Percentiles rank a stretch among this genome's conserved stretches.
Conservation (phyloP, 2,888 invertebrate genomes). For the Cheilosia grossa region DNA sequence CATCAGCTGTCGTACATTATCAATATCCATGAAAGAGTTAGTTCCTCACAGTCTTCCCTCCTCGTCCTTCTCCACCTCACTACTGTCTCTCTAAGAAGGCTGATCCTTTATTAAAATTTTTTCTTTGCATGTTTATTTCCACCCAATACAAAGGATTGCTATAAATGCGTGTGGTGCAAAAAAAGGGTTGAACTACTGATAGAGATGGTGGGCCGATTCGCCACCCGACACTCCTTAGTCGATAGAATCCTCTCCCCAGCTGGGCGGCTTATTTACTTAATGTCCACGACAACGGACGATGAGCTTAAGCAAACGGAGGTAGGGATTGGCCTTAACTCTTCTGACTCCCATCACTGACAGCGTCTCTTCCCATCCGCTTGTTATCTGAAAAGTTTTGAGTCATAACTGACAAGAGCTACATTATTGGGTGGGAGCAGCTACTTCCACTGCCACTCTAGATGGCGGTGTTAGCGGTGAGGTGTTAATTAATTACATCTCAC, state of each 20-base stretch:
- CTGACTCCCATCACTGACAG: not conserved
- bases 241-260: not conserved
- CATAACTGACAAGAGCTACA: constrained; percentile 23
- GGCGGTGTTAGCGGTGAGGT: constrained; percentile 65
- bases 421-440: not conserved
- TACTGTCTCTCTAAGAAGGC: constrained; percentile 44
- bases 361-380: not conserved
- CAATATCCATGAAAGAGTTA: constrained; percentile 73
- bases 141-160: constrained; percentile 36
- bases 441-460: not conserved
- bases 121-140: constrained; percentile 35
- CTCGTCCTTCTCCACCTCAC: not conserved
- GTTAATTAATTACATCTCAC: constrained; percentile 71
- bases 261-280: constrained; percentile 47
- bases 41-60: constrained; percentile 40
- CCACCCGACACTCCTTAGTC: not conserved
- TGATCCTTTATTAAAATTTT: constrained; percentile 63
- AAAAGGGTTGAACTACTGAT: constrained; percentile 59
- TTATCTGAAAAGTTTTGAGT: constrained; percentile 61
- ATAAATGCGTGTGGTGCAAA: constrained; percentile 55
- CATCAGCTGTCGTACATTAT: constrained; percentile 70
- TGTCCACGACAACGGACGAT: constrained; percentile 58
- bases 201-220: constrained; percentile 42
- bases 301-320: constrained; percentile 53
- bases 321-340: constrained; percentile 56